These are phyloP conservation scores for Melanotaenia parkinsoni DNA, from an alignment of 2,797 vertebrate genomes.

Conservation along the genomic window DNA sequence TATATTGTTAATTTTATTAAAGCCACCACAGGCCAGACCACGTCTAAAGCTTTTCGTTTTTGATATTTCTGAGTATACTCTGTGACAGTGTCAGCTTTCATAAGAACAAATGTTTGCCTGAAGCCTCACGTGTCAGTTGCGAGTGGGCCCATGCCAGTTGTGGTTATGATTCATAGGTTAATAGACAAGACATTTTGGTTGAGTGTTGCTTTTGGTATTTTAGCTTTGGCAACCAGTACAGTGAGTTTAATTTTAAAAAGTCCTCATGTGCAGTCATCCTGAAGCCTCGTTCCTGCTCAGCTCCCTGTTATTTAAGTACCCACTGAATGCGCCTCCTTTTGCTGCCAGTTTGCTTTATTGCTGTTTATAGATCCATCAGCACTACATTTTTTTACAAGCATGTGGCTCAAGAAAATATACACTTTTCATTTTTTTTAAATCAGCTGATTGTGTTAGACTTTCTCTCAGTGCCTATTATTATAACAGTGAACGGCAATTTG, in stretches of 20 bases:
- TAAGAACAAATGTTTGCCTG: slow-evolving; percentile 70
- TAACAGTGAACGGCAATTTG: background rate
- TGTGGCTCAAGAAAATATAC: background rate
- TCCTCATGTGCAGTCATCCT: slow-evolving; percentile 65
- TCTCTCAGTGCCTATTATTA: background rate
- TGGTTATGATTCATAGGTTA: slow-evolving; percentile 79
- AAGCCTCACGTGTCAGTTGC: slow-evolving; percentile 72
- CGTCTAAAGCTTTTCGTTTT: slow-evolving; percentile 48
- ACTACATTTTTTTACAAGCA: slow-evolving; percentile 22
- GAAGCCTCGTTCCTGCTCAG: slow-evolving; percentile 52
- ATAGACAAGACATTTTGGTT: slow-evolving; percentile 76
- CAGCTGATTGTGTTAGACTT: slow-evolving; percentile 6
- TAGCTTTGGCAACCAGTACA: slow-evolving; percentile 64
- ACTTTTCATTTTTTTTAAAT: background rate
- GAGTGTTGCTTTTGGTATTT: slow-evolving; percentile 73
- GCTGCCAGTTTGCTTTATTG: slow-evolving; percentile 32
- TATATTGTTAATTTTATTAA: slow-evolving; percentile 22
- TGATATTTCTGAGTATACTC: slow-evolving; percentile 48
- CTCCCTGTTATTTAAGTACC: slow-evolving; percentile 58
- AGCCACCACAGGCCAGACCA: slow-evolving; percentile 23
- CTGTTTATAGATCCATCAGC: slow-evolving; percentile 46
- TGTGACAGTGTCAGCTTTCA: slow-evolving; percentile 71
- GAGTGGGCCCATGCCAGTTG: slow-evolving; percentile 68
- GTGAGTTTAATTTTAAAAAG: slow-evolving; percentile 64
- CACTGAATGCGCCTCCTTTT: slow-evolving; percentile 51